phyloP scores from a whole-genome alignment of 2,888 invertebrate genomes.

The Phragmatobia fuliginosa region DNA sequence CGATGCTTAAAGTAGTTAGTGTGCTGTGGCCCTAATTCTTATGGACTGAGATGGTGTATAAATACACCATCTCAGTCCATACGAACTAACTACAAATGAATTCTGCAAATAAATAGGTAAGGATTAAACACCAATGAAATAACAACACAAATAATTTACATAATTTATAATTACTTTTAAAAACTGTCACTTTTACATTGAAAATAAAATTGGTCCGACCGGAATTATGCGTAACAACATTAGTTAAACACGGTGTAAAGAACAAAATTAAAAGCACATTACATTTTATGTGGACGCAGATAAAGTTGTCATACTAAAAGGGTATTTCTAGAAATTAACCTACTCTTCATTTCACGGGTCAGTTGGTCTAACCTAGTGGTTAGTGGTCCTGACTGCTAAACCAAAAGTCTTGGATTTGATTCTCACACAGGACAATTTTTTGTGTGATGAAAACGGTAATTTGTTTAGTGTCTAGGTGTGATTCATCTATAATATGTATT shows the following conservation, averaged over 20 bases:
- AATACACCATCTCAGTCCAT: no score
- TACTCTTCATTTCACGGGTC: no score
- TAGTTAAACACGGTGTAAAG: constrained; percentile 55
- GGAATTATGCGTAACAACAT: constrained; percentile 75
- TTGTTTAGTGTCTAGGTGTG: no score
- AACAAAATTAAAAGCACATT: constrained; percentile 50
- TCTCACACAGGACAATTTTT: no score
- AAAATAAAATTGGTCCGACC: constrained; percentile 82
- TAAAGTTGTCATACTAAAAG: not conserved
- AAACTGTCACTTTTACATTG: constrained; percentile 77
- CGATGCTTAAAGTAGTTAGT: no score
- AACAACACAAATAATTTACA: constrained; percentile 75
- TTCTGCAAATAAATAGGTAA: not conserved
- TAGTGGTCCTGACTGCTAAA: no score
- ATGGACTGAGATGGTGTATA: no score
- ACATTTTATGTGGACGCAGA: constrained; percentile 53
- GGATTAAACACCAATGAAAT: constrained; percentile 58
- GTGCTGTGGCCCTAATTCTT: no score
- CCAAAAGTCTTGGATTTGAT: no score
- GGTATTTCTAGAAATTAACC: no score
- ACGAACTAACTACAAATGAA: not conserved
- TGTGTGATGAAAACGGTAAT: no score
- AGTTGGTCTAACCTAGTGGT: not conserved
- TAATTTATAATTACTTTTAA: constrained; percentile 81
- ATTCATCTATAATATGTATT: no score